These are phyloP conservation scores for Theodoxus fluviatilis DNA, from an alignment of 2,888 invertebrate species.

Conservation along the genomic window DNA sequence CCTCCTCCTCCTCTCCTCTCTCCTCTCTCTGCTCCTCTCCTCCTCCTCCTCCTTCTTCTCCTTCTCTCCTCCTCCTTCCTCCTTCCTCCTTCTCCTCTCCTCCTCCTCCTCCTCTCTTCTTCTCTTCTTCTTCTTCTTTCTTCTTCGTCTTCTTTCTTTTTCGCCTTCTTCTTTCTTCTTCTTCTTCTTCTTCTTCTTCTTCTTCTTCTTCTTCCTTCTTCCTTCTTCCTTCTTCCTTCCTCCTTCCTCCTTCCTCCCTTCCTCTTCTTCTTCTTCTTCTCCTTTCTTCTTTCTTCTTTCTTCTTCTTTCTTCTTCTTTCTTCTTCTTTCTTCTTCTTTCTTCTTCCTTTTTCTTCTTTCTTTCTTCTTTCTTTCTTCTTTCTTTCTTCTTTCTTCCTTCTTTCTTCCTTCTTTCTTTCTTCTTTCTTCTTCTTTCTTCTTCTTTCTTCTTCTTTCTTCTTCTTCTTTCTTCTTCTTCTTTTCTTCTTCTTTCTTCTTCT, in stretches of 20 bases:
- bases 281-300: background rate
- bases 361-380: background rate
- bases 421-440: background rate
- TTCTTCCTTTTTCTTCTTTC: background rate
- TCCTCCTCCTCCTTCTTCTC: background rate
- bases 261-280: background rate
- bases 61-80: conserved; percentile 16
- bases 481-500: background rate
- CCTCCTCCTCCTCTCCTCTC: background rate
- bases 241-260: conserved; percentile 5
- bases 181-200: conserved; percentile 6
- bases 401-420: background rate
- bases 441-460: background rate
- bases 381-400: background rate
- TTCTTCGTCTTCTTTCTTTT: conserved; percentile 17
- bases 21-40: background rate
- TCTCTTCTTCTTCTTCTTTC: conserved; percentile 22
- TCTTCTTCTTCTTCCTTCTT: background rate
- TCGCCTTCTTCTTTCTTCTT: conserved; percentile 19
- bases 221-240: background rate
- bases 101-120: background rate
- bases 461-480: background rate
- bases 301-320: background rate
- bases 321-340: background rate
- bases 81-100: conserved; percentile 11